A percentile compares a stretch with the other conserved stretches of the same genome.
phyloP scores from a whole-genome alignment of 2,797 vertebrate species.

The Phalanger gymnotis region DNA sequence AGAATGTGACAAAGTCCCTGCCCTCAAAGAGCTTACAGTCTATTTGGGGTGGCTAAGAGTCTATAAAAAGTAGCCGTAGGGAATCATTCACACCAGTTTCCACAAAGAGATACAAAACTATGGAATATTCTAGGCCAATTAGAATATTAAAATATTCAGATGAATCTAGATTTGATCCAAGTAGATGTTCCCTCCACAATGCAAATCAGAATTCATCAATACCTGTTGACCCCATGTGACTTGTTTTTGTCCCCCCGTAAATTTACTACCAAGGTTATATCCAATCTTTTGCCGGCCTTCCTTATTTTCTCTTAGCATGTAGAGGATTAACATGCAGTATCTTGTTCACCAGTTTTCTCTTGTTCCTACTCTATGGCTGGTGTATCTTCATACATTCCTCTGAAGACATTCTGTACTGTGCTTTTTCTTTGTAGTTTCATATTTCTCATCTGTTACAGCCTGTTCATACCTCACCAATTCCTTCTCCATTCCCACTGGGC shows the following conservation, averaged over 20 bases:
- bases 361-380: not conserved
- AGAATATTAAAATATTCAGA: not conserved
- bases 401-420: not conserved
- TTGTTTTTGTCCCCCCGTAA: not conserved
- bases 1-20: not conserved
- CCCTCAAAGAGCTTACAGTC: not conserved
- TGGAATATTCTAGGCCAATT: not conserved
- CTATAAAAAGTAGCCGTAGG: not conserved
- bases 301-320: not conserved
- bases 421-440: not conserved
- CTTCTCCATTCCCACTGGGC: not conserved
- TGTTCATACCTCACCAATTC: not conserved
- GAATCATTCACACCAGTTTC: not conserved
- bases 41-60: not conserved
- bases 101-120: not conserved
- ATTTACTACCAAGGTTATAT: too few relatives aligned
- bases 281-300: too few relatives aligned
- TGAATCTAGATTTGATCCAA: not conserved
- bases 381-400: not conserved
- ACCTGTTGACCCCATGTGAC: not conserved
- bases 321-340: not conserved
- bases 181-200: not conserved
- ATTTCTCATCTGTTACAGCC: not conserved
- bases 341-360: not conserved
- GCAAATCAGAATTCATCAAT: not conserved